These are phyloP conservation scores for Fundulus diaphanus DNA, from an alignment of 2,797 vertebrate species.

Conservation along the genomic window DNA sequence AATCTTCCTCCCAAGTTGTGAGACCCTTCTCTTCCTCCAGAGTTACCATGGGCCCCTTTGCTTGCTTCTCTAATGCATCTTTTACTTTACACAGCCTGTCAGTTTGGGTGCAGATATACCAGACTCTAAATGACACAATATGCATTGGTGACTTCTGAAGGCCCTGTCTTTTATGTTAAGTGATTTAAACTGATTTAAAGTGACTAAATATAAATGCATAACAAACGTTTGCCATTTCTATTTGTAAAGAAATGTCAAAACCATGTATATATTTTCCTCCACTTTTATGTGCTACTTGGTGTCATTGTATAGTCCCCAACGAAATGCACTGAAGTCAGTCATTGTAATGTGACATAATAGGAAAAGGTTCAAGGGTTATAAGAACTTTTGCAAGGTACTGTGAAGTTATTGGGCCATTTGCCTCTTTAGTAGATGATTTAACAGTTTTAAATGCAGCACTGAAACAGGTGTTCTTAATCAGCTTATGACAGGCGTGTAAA, in stretches of 20 bases:
- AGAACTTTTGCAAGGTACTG: background rate
- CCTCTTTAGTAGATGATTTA: constrained; percentile 7
- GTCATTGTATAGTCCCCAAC: background rate
- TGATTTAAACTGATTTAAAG: background rate
- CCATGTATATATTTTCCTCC: background rate
- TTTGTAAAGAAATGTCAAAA: background rate
- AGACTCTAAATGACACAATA: background rate
- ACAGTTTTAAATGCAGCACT: background rate
- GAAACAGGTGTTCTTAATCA: background rate
- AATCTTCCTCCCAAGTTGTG: no score
- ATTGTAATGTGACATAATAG: background rate
- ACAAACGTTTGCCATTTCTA: background rate
- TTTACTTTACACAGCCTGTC: background rate
- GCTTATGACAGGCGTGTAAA: background rate
- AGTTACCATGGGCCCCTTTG: background rate
- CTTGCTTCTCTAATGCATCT: background rate
- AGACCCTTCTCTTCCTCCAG: background rate
- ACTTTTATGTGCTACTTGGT: background rate
- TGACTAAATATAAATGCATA: background rate
- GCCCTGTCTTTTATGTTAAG: background rate
- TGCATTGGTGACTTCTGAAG: no score
- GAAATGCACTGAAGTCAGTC: background rate
- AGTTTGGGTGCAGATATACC: background rate
- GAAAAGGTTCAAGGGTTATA: background rate
- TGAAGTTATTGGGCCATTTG: background rate